These are phyloP conservation scores for human (Homo sapiens) DNA, from an alignment of 2,113 vertebrate genomes.

Conservation along the genomic window GRCh38 chr6:102233001-102233500, in stretches of 20 bases:
- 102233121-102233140: not conserved
- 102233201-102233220: not conserved
- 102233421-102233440: not conserved
- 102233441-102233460: not conserved
- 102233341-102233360: not conserved
- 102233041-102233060: not conserved
- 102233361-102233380: not conserved
- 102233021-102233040: not conserved
- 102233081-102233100: not conserved
- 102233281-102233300: not conserved
- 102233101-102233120: not conserved
- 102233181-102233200: not conserved
- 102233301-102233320: not conserved
- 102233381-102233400: not conserved
- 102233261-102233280: not conserved
- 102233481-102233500: not conserved
- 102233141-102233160: not conserved
- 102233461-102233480: not conserved
- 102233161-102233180: not conserved
- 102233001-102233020: not conserved
- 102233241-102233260: not conserved
- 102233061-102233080: not conserved
- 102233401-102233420: not conserved
- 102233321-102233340: not conserved
- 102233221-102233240: not conserved